phyloP scores from a whole-genome alignment of 2,888 invertebrate species.

The Prenolepis imparis region DNA sequence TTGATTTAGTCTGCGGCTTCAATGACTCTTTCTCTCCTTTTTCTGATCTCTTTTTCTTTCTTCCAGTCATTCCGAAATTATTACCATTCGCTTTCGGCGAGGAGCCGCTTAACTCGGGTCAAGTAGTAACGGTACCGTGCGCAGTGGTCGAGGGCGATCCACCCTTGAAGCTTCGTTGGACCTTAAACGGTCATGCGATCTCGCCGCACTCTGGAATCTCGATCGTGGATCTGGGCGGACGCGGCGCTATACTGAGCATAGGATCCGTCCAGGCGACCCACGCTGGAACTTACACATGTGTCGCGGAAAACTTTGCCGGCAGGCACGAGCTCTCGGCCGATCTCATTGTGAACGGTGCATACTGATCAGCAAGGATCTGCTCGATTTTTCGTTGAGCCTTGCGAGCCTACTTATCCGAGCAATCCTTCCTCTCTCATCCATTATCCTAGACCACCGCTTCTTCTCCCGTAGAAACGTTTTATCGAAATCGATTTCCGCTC shows the following conservation, averaged over 20 bases:
- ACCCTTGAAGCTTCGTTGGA: slow-evolving; percentile 90
- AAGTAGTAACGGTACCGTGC: slow-evolving; percentile 88
- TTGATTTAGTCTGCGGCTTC: slow-evolving; percentile 14
- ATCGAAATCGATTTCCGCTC: slow-evolving; percentile 43
- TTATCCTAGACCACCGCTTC: slow-evolving; percentile 29
- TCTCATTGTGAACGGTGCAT: slow-evolving; percentile 87
- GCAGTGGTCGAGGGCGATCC: slow-evolving; percentile 89
- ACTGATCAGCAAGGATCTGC: slow-evolving; percentile 60
- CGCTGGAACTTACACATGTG: slow-evolving; percentile 89
- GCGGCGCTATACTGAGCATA: slow-evolving; percentile 89
- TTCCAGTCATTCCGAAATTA: slow-evolving; percentile 85
- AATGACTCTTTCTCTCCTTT: slow-evolving; percentile 40
- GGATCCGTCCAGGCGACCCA: slow-evolving; percentile 88
- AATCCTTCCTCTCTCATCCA: background rate
- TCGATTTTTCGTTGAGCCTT: slow-evolving; percentile 69
- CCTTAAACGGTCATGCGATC: slow-evolving; percentile 85
- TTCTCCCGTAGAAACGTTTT: slow-evolving; percentile 24
- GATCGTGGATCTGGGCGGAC: slow-evolving; percentile 89
- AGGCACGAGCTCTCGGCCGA: slow-evolving; percentile 87
- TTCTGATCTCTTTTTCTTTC: slow-evolving; percentile 59
- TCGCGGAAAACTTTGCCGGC: slow-evolving; percentile 88
- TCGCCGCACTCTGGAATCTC: slow-evolving; percentile 87
- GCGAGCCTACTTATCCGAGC: slow-evolving; percentile 6
- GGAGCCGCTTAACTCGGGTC: slow-evolving; percentile 88
- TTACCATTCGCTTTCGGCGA: slow-evolving; percentile 88